A percentile compares a stretch with the other conserved stretches of the same genome.
phyloP scores from a whole-genome alignment of 2,113 vertebrate species.

The Carassius gibelio region DNA sequence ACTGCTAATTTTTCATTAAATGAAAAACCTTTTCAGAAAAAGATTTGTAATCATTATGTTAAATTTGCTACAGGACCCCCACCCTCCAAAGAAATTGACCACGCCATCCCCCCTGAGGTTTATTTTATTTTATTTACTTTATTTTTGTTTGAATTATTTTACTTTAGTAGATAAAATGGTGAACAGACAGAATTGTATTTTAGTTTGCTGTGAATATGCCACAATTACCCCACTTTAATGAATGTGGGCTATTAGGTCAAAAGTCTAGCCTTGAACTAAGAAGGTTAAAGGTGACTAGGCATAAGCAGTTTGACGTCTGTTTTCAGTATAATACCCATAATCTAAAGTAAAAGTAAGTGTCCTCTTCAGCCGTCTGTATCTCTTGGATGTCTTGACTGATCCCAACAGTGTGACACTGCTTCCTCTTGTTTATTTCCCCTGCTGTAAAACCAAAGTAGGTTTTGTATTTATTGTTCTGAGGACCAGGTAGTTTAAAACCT shows the following conservation, averaged over 20 bases:
- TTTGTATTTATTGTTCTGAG: neutral
- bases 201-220: neutral
- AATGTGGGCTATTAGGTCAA: constrained; percentile 59
- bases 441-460: neutral
- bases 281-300: constrained; percentile 54
- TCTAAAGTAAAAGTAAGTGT: neutral
- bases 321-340: constrained; percentile 44
- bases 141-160: neutral
- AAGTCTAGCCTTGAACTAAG: constrained; percentile 61
- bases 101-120: no score
- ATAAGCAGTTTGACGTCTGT: constrained; percentile 29
- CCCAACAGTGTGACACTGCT: neutral
- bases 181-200: neutral
- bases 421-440: neutral
- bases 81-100: no score
- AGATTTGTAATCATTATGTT: no score
- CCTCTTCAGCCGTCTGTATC: neutral
- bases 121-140: neutral
- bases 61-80: no score
- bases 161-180: neutral
- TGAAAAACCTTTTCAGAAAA: no score
- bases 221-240: neutral
- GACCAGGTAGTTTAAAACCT: neutral
- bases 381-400: neutral
- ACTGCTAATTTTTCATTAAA: no score